phyloP scores from a whole-genome alignment of 1,140 invertebrate genomes.

The Calephelis nemesis region DNA sequence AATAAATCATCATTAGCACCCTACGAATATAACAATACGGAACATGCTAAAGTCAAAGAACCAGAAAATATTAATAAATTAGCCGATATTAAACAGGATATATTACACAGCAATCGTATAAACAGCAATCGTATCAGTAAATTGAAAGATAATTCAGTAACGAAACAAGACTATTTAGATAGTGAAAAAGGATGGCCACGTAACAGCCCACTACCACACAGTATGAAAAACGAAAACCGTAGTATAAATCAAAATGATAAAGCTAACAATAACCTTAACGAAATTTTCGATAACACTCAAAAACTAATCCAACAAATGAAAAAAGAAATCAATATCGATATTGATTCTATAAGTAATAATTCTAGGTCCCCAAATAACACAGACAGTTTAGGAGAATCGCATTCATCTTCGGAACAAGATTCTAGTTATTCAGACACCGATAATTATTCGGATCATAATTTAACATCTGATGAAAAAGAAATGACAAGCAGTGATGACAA shows the following conservation, averaged over 20 bases:
- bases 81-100: not conserved
- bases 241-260: slow-evolving; percentile 35
- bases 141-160: not conserved
- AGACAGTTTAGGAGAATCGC: slow-evolving; percentile 71
- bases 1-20: not conserved
- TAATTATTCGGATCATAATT: slow-evolving; percentile 48
- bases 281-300: slow-evolving; percentile 81
- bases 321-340: slow-evolving; percentile 81
- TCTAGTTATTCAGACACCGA: slow-evolving; percentile 74
- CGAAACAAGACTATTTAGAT: not conserved
- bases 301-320: slow-evolving; percentile 82
- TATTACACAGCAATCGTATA: not conserved
- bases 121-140: not conserved
- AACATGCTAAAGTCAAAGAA: not conserved
- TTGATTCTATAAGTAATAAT: slow-evolving; percentile 76
- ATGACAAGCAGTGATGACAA: slow-evolving; percentile 46
- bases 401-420: slow-evolving; percentile 75
- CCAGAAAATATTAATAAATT: not conserved
- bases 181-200: not conserved
- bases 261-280: slow-evolving; percentile 75
- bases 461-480: slow-evolving; percentile 67
- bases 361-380: slow-evolving; percentile 71
- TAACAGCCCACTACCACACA: slow-evolving; percentile 3
- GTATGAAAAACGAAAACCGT: slow-evolving; percentile 18
- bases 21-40: not conserved